Conservation (phyloP, 2,113 vertebrate genomes). For the Astur gentilis region DNA sequence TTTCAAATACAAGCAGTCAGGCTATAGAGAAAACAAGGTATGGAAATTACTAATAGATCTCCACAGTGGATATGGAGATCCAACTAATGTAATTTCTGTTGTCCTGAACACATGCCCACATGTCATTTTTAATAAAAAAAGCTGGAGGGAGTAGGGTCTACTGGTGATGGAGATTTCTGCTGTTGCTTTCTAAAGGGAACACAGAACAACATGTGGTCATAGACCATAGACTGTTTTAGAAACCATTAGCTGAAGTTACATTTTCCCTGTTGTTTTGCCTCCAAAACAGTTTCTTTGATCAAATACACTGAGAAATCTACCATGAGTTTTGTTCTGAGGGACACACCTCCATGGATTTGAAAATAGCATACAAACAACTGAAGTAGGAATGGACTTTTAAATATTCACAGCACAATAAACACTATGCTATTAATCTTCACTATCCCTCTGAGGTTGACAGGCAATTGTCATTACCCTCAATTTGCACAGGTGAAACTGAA, state of each 20-base stretch:
- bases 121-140: neutral
- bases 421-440: neutral
- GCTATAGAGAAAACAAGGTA: neutral
- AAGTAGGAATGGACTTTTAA: neutral
- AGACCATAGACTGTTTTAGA: neutral
- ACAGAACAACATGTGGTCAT: neutral
- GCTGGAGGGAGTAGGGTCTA: neutral
- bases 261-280: neutral
- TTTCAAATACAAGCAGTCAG: neutral
- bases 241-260: neutral
- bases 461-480: neutral
- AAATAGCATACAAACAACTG: neutral
- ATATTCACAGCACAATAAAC: neutral
- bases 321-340: neutral
- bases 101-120: neutral
- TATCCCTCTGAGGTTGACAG: neutral
- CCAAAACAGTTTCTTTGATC: neutral
- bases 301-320: neutral
- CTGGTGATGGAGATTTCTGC: neutral
- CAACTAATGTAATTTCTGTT: neutral
- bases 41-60: neutral
- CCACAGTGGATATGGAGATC: neutral
- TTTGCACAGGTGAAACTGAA: neutral
- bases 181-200: neutral
- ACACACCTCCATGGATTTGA: neutral